Conservation (phyloP, 2,113 vertebrate species). For the Candoia aspera region DNA sequence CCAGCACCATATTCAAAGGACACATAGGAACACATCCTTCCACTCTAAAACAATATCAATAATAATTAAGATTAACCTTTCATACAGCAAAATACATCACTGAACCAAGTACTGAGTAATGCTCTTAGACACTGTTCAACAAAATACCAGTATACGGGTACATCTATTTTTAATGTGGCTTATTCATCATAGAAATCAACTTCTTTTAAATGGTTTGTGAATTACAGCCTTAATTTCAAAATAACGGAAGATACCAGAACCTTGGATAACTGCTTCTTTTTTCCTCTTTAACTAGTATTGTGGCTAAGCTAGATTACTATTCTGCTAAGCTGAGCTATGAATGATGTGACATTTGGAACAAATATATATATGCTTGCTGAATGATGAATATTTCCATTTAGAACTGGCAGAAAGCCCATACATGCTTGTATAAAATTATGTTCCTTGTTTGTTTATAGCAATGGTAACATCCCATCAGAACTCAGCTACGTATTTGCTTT, state of each 20-base stretch:
- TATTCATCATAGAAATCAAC: not conserved
- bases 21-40: conserved; percentile 92
- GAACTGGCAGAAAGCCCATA: not conserved
- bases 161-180: not conserved
- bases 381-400: not conserved
- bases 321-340: not conserved
- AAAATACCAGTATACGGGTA: not conserved
- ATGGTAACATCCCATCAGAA: not conserved
- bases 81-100: not conserved
- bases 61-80: conserved; percentile 25
- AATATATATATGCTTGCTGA: not conserved
- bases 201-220: not conserved
- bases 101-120: not conserved
- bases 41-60: conserved; percentile 77
- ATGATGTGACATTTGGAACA: not conserved
- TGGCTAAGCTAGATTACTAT: not conserved
- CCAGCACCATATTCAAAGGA: conserved; percentile 86
- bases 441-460: conserved; percentile 24
- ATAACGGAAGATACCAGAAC: not conserved
- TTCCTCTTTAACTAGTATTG: not conserved
- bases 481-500: not conserved
- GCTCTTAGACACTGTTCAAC: not conserved
- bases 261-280: not conserved
- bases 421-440: not conserved
- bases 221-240: not conserved